Conservation (phyloP, 1,140 invertebrate species). For the Megathymus violae region DNA sequence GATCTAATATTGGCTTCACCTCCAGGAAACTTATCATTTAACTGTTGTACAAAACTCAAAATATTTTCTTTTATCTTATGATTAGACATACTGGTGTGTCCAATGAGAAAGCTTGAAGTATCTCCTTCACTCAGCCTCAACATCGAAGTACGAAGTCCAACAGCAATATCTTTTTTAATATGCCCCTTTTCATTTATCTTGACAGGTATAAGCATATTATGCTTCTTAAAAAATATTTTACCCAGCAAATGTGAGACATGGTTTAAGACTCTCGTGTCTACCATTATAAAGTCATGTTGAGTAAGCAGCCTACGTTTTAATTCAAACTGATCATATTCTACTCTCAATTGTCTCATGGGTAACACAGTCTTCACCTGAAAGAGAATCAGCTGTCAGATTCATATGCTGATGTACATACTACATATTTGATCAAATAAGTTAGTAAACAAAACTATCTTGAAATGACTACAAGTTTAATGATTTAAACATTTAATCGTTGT, state of each 20-base stretch:
- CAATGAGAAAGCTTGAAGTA: constrained; percentile 84
- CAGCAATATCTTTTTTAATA: constrained; percentile 85
- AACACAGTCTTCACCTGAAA: constrained; percentile 78
- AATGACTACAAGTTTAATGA: too few relatives aligned
- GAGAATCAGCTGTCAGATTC: constrained; percentile 8
- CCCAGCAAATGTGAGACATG: constrained; percentile 86
- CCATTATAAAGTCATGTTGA: constrained; percentile 86
- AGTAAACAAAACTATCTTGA: too few relatives aligned
- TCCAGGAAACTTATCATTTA: constrained; percentile 85
- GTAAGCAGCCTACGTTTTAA: constrained; percentile 85
- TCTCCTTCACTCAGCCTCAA: constrained; percentile 84
- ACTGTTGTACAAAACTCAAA: constrained; percentile 74
- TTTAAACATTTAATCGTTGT: too few relatives aligned
- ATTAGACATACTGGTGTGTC: constrained; percentile 83
- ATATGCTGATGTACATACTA: too few relatives aligned
- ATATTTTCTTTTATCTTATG: constrained; percentile 85
- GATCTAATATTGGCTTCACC: constrained; percentile 86
- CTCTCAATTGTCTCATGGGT: constrained; percentile 85
- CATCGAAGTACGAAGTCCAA: constrained; percentile 84
- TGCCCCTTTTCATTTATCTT: constrained; percentile 81
- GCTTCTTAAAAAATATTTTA: constrained; percentile 85
- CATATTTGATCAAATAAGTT: too few relatives aligned
- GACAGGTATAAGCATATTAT: constrained; percentile 85
- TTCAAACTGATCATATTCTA: constrained; percentile 88
- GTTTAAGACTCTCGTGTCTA: constrained; percentile 86